Conservation (phyloP, 2,888 invertebrate species). For the Epiblema foenella region DNA sequence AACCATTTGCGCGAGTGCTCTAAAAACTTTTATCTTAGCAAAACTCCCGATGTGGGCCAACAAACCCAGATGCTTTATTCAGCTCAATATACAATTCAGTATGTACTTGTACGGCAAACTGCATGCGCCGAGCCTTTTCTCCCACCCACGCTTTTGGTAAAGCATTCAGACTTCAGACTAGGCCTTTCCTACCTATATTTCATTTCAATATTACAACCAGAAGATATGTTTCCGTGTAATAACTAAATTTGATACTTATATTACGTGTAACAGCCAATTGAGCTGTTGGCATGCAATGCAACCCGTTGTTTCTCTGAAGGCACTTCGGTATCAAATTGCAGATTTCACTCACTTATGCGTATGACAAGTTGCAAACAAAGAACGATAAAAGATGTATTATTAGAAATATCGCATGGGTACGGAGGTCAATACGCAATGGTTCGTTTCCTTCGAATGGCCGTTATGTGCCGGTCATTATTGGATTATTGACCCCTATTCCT, state of each 20-base stretch:
- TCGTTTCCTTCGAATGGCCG: constrained; percentile 66
- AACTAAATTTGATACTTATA: constrained; percentile 5
- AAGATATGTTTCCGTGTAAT: neutral
- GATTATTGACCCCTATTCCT: constrained; percentile 69
- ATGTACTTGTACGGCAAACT: constrained; percentile 60
- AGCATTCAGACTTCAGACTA: constrained; percentile 44
- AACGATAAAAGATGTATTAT: constrained; percentile 69
- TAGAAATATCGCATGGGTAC: constrained; percentile 67
- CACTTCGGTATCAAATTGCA: constrained; percentile 38
- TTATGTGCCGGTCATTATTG: constrained; percentile 62
- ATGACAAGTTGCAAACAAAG: constrained; percentile 59
- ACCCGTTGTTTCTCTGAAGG: constrained; percentile 27
- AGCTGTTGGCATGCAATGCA: constrained; percentile 21
- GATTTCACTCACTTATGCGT: constrained; percentile 47
- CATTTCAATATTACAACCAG: constrained; percentile 15
- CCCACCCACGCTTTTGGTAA: constrained; percentile 68
- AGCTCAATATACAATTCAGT: constrained; percentile 59
- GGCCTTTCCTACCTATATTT: constrained; percentile 27
- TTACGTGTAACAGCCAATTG: neutral
- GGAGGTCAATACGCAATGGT: constrained; percentile 69
- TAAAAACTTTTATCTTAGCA: constrained; percentile 33
- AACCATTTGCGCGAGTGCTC: constrained; percentile 15
- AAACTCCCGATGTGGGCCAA: constrained; percentile 58
- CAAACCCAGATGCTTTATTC: constrained; percentile 67
- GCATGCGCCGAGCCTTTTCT: constrained; percentile 61